Evolutionary conservation across 2,888 invertebrate genomes (phyloP), one percentile per base, ranked within the genome.

Genomic region (Watsonalla cultraria): DNA sequence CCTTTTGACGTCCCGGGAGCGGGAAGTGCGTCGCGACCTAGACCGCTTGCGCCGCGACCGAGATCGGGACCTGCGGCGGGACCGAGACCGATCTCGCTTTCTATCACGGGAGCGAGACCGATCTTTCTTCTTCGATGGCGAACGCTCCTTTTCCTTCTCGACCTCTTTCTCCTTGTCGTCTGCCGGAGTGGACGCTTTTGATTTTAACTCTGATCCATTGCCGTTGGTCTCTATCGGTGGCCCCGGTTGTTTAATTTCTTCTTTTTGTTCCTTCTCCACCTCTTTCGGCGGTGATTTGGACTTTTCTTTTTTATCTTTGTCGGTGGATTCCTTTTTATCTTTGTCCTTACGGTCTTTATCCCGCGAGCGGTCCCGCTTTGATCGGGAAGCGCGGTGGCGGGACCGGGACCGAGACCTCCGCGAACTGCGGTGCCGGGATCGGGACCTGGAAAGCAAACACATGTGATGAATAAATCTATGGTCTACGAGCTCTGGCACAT

Each of bases 61-160:
- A 0, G 93, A 93, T 35, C 92, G 85, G n/a, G 93, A 93, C 15
- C 93, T 80, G 72, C 94, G 92, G 52, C 91, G 91, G 45, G 94
- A 94, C 1, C 94, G 88, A 0, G 94, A 90, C 5, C 91, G 76
- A 13, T 90, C 90, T 2, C 86, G 80, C 52, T 89, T 89, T 47
- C 78, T 84, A 8, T 91, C 91, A 53, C 84, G 82, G 6, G 91
- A 90, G n/a, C 76, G 78, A 5, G 90, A 90, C 4, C 86, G 74
- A 11, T 92, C 92, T 59, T 81, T 85, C 60, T 91, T 91, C 68
- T 82, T 88, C 2, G 82, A 76, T 0, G 86, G 82, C 7, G 89
- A 83, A 50, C 76, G 70, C 8, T 84, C 85, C 57, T 81, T 83
- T 5, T 71, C 65, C 51, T 75, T 73, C 51, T 71, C 69, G 7